These are phyloP conservation scores for Disparrhopalites patrizii DNA, from an alignment of 2,888 invertebrate genomes.

Conservation along the genomic window DNA sequence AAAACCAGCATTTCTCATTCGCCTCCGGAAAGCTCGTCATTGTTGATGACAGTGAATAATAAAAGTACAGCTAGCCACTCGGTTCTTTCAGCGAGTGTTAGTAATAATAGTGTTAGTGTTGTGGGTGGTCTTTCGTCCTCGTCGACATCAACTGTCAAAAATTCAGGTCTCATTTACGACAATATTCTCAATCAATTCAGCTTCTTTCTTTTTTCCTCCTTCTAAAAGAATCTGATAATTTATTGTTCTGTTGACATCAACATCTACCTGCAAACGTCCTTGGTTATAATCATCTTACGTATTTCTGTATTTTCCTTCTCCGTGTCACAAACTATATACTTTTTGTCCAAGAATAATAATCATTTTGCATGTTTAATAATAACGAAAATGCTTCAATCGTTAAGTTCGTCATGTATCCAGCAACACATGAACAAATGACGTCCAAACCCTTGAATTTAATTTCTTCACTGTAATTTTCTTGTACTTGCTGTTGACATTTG, in stretches of 20 bases:
- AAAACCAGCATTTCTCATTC: constrained; percentile 38
- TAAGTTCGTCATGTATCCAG: background rate
- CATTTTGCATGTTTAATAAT: background rate
- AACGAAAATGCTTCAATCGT: background rate
- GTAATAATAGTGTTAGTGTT: constrained; percentile 15
- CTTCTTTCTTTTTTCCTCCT: background rate
- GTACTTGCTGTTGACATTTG: background rate
- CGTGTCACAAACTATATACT: background rate
- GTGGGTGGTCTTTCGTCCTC: constrained; percentile 9
- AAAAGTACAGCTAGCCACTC: background rate
- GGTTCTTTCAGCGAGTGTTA: background rate
- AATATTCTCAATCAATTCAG: background rate
- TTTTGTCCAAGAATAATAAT: background rate
- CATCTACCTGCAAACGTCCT: background rate
- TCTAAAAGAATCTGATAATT: background rate
- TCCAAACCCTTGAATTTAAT: background rate
- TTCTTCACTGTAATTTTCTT: background rate
- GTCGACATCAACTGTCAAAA: constrained; percentile 12
- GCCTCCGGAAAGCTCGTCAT: constrained; percentile 12
- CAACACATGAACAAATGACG: background rate
- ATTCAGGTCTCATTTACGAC: constrained; percentile 18
- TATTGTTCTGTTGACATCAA: background rate
- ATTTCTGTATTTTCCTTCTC: background rate
- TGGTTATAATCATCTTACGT: background rate
- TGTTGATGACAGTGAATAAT: background rate